Evolutionary conservation across 2,888 invertebrate genomes (phyloP).

Genomic region (Hofmannophila pseudospretella): DNA sequence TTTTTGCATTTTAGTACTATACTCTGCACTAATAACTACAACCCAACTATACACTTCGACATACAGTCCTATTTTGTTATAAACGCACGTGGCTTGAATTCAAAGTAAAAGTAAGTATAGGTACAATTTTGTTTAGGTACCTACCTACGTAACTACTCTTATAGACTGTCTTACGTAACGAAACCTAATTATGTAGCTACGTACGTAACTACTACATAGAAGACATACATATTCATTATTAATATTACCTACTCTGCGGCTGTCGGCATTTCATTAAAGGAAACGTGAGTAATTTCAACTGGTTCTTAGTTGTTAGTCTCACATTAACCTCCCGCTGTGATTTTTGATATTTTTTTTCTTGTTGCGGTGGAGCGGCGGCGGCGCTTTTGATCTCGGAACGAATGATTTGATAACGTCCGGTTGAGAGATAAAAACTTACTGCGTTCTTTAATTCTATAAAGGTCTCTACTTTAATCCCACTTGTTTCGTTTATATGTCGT

Average conservation of each 20-base stretch:
- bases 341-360: slow-evolving; percentile 20
- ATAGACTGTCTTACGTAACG: neutral
- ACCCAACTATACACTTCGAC: too few species aligned
- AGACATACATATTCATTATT: slow-evolving; percentile 2
- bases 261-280: slow-evolving; percentile 17
- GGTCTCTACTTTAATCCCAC: neutral
- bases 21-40: too few species aligned
- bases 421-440: slow-evolving; percentile 33
- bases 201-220: slow-evolving; percentile 1
- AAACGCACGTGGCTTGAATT: too few species aligned
- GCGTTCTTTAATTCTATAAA: slow-evolving; percentile 2
- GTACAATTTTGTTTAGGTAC: too few species aligned
- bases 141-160: too few species aligned
- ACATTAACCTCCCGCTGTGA: slow-evolving; percentile 26
- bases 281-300: slow-evolving; percentile 21
- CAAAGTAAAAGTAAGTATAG: too few species aligned
- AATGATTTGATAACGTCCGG: slow-evolving; percentile 39
- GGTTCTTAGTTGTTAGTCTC: slow-evolving; percentile 20
- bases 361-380: slow-evolving; percentile 19
- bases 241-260: slow-evolving; percentile 8
- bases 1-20: too few species aligned
- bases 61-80: too few species aligned
- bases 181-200: neutral
- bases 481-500: neutral
- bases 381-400: slow-evolving; percentile 27